Conservation (phyloP, 2,888 invertebrate genomes). For the Parthenolecanium corni region DNA sequence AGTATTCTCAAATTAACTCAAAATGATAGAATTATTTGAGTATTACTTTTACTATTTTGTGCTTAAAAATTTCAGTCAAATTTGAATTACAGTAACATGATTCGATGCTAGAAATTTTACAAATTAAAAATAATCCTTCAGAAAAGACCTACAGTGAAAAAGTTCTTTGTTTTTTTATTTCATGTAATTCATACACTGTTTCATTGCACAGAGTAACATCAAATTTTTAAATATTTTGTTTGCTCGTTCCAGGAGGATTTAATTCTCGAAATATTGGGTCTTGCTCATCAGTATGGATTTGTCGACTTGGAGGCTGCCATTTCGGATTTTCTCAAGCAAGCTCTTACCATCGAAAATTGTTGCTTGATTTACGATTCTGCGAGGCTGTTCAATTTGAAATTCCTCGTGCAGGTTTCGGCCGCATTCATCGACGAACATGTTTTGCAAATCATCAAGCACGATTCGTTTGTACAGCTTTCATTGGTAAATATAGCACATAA, state of each 20-base stretch:
- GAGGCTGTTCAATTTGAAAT: conserved; percentile 51
- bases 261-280: conserved; percentile 48
- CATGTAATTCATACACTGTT: background rate
- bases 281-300: conserved; percentile 95
- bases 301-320: conserved; percentile 80
- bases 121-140: no score
- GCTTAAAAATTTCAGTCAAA: no score
- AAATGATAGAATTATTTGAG: no score
- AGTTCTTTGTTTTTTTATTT: no score
- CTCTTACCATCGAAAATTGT: conserved; percentile 76
- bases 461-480: conserved; percentile 71
- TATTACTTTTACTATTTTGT: no score
- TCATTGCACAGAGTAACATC: background rate
- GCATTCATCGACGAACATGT: conserved; percentile 87
- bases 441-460: conserved; percentile 66
- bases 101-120: no score
- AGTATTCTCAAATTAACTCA: no score
- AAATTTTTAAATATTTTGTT: background rate
- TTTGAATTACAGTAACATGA: no score
- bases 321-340: conserved; percentile 82
- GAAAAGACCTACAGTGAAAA: no score
- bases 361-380: conserved; percentile 93
- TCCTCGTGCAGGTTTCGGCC: conserved; percentile 63
- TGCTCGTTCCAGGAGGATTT: conserved; percentile 36
- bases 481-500: conserved; percentile 46